A percentile compares a stretch with the other conserved stretches of the same genome.
Conservation (phyloP, 1,140 invertebrate species). For the Hyphantria cunea region DNA sequence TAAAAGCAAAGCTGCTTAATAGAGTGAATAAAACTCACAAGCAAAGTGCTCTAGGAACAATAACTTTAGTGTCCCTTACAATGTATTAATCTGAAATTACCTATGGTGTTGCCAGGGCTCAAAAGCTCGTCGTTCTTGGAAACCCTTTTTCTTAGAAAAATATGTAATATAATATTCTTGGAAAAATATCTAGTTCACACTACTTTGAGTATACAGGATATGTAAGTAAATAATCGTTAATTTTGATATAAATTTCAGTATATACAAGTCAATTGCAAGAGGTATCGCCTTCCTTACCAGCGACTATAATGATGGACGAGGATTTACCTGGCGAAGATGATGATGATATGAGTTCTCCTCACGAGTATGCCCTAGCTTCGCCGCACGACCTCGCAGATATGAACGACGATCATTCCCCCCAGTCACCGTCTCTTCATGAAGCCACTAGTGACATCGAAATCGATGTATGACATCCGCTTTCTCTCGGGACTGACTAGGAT, state of each 20-base stretch:
- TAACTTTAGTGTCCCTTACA: too few relatives aligned
- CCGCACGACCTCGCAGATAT: slow-evolving; percentile 52
- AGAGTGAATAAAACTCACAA: too few relatives aligned
- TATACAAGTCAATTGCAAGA: slow-evolving; percentile 79
- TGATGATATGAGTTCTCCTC: slow-evolving; percentile 60
- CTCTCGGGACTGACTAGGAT: slow-evolving; percentile 58
- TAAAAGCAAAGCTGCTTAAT: too few relatives aligned
- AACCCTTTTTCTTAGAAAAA: too few relatives aligned
- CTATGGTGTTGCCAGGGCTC: too few relatives aligned
- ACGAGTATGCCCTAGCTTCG: slow-evolving; percentile 58
- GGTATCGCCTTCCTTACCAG: slow-evolving; percentile 72
- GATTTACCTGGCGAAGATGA: slow-evolving; percentile 60
- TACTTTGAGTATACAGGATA: too few relatives aligned
- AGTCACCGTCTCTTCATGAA: slow-evolving; percentile 52
- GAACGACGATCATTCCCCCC: slow-evolving; percentile 47
- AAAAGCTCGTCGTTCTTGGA: too few relatives aligned
- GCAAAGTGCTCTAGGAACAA: too few relatives aligned
- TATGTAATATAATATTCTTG: neutral
- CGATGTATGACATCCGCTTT: slow-evolving; percentile 74
- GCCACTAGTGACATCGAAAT: slow-evolving; percentile 71
- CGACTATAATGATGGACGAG: slow-evolving; percentile 79
- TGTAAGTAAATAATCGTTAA: neutral
- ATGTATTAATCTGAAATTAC: too few relatives aligned
- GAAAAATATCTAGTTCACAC: neutral
- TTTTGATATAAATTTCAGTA: slow-evolving; percentile 51